Conservation (phyloP, 2,113 vertebrate genomes). For the Melierax canorus region DNA sequence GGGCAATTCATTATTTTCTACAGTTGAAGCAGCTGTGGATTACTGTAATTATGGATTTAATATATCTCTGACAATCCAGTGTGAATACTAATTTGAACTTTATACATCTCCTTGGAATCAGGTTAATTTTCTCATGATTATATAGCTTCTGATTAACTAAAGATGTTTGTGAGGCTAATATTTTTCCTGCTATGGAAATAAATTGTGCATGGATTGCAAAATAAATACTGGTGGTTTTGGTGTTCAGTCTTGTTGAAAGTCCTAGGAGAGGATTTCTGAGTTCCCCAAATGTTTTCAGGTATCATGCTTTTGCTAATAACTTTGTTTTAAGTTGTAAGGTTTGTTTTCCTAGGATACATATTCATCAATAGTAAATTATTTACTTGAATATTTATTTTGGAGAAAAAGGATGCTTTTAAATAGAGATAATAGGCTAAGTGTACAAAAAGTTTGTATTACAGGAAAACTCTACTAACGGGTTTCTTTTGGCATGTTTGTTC, state of each 20-base stretch:
- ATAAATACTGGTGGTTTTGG: not conserved
- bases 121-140: constrained; percentile 54
- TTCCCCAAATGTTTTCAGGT: not conserved
- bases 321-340: not conserved
- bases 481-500: not conserved
- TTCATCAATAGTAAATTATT: not conserved
- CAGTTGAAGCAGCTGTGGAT: constrained; percentile 60
- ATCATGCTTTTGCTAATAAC: not conserved
- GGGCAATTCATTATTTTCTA: constrained; percentile 52
- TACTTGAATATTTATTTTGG: not conserved
- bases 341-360: not conserved
- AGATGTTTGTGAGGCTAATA: constrained; percentile 1
- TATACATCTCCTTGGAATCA: constrained; percentile 31
- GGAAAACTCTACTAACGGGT: not conserved
- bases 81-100: constrained; percentile 65
- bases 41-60: constrained; percentile 65
- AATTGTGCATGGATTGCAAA: not conserved
- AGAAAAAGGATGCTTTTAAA: not conserved
- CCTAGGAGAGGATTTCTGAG: not conserved
- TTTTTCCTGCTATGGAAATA: not conserved
- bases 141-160: constrained; percentile 1
- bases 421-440: not conserved
- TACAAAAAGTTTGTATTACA: not conserved
- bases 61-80: constrained; percentile 17
- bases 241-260: not conserved